These are phyloP conservation scores for Isotomurus palustris DNA, from an alignment of 2,888 invertebrate genomes.

Conservation along the genomic window DNA sequence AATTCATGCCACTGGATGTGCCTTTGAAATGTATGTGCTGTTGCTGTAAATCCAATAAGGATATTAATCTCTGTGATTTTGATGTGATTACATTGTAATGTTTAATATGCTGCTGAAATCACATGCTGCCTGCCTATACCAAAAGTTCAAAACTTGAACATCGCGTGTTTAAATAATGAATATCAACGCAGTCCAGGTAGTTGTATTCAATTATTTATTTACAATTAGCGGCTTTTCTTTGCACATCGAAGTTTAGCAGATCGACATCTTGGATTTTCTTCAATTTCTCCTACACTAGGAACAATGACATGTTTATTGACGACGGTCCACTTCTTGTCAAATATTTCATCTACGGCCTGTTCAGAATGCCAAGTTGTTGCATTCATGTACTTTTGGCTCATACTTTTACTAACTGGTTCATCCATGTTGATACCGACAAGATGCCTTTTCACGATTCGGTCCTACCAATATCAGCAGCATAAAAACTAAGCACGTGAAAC, in stretches of 20 bases:
- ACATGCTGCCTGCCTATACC: slow-evolving; percentile 6
- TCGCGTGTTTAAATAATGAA: too few relatives aligned
- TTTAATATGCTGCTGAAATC: too few relatives aligned
- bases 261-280: slow-evolving; percentile 74
- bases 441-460: slow-evolving; percentile 86
- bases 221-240: slow-evolving; percentile 59
- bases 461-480: slow-evolving; percentile 60
- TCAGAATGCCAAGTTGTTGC: slow-evolving; percentile 59
- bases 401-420: slow-evolving; percentile 61
- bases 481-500: not conserved
- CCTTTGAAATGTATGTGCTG: too few relatives aligned
- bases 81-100: too few relatives aligned
- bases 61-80: too few relatives aligned
- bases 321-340: slow-evolving; percentile 68
- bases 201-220: not conserved
- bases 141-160: too few relatives aligned
- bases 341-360: slow-evolving; percentile 59
- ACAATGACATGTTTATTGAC: slow-evolving; percentile 74
- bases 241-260: slow-evolving; percentile 86
- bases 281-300: slow-evolving; percentile 69
- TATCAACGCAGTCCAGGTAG: not conserved
- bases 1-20: too few relatives aligned
- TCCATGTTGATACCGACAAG: slow-evolving; percentile 70
- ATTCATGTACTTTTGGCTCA: slow-evolving; percentile 68
- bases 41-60: too few relatives aligned